Conservation (phyloP, 1,140 invertebrate species). For the Neuroterus valhalla region DNA sequence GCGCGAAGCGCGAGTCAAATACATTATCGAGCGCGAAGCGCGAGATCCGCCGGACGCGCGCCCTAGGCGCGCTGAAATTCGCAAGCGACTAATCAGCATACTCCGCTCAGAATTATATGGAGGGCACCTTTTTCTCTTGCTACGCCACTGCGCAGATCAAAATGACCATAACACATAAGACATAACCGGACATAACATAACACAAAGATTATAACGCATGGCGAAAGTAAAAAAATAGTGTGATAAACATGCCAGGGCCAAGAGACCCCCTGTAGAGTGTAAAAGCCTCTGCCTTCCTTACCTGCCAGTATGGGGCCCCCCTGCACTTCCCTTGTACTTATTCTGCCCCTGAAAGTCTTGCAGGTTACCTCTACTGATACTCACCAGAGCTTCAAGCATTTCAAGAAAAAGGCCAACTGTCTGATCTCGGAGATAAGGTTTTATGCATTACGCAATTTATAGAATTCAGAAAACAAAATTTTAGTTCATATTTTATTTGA, state of each 20-base stretch:
- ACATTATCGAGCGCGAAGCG: no score
- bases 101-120: conserved; percentile 15
- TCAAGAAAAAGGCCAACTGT: conserved; percentile 5
- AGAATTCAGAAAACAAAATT: conserved; percentile 7
- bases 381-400: conserved; percentile 11
- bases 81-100: no score
- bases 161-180: conserved; percentile 42
- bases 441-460: conserved; percentile 17
- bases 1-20: no score
- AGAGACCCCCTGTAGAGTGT: conserved; percentile 61
- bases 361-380: conserved; percentile 11
- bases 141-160: neutral
- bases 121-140: no score
- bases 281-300: conserved; percentile 54
- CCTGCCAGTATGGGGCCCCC: conserved; percentile 60
- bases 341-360: conserved; percentile 14
- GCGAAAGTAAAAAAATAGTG: conserved; percentile 59
- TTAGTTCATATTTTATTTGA: neutral
- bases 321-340: conserved; percentile 34
- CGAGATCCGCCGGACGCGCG: no score
- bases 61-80: no score
- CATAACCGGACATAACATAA: conserved; percentile 51
- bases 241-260: conserved; percentile 68
- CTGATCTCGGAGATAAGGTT: conserved; percentile 4
- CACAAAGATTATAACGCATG: conserved; percentile 52